Percentiles rank a stretch among this genome's conserved stretches.
Evolutionary conservation across 2,113 vertebrate genomes (phyloP).

Genomic region (Solea solea): DNA sequence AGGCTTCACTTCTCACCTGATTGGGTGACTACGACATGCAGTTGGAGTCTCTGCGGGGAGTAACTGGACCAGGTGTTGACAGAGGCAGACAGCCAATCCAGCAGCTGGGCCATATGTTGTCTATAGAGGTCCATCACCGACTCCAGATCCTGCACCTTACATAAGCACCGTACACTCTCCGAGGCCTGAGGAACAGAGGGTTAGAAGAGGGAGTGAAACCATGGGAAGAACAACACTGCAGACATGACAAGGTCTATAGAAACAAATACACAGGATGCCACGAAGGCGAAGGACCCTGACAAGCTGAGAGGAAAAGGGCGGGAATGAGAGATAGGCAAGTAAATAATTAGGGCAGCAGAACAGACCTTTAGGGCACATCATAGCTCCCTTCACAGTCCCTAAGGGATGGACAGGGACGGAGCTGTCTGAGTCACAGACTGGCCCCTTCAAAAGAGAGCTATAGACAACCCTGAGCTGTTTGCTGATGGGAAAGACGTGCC

Average conservation of each 20-base stretch:
- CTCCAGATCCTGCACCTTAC: constrained; percentile 76
- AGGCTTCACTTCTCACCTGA: constrained; percentile 83
- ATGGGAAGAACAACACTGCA: constrained; percentile 60
- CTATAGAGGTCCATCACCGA: constrained; percentile 80
- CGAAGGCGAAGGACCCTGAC: constrained; percentile 38
- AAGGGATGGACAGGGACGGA: constrained; percentile 61
- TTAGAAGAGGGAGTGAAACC: constrained; percentile 12
- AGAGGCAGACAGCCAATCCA: constrained; percentile 84
- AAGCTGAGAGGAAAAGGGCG: constrained; percentile 46
- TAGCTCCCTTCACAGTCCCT: constrained; percentile 64
- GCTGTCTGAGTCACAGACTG: constrained; percentile 61
- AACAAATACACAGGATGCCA: constrained; percentile 60
- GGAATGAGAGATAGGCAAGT: constrained; percentile 51
- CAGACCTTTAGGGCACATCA: constrained; percentile 56
- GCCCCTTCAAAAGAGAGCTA: constrained; percentile 27
- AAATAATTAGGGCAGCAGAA: constrained; percentile 68
- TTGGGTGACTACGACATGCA: constrained; percentile 83
- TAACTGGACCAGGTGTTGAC: constrained; percentile 83
- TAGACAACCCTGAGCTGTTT: constrained; percentile 59
- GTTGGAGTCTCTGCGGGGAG: constrained; percentile 86
- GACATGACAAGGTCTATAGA: constrained; percentile 42
- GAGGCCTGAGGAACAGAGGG: constrained; percentile 79
- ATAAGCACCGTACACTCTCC: constrained; percentile 79
- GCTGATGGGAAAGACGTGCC: constrained; percentile 70
- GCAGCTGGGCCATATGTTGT: constrained; percentile 83